These are phyloP conservation scores for Psophia crepitans DNA, from an alignment of 2,113 vertebrate species.

Conservation along the genomic window DNA sequence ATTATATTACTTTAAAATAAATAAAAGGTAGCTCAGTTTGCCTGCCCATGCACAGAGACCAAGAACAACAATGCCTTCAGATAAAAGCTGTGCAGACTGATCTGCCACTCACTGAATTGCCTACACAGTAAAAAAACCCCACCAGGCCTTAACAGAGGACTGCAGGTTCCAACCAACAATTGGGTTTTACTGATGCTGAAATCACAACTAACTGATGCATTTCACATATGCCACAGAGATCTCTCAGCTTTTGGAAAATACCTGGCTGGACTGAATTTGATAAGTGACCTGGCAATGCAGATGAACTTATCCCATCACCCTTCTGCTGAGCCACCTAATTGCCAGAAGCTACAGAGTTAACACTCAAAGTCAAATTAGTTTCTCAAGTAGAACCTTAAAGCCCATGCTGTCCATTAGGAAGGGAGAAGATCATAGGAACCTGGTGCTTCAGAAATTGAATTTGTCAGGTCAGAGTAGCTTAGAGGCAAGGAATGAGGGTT, in stretches of 20 bases:
- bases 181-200: not conserved
- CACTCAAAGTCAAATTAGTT: not conserved
- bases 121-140: not conserved
- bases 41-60: not conserved
- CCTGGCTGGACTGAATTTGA: not conserved
- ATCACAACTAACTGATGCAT: not conserved
- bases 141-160: not conserved
- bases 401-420: not conserved
- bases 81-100: not conserved
- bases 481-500: not conserved
- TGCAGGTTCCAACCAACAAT: not conserved
- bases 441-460: not conserved
- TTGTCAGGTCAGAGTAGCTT: not conserved
- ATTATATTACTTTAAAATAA: not conserved
- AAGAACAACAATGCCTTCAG: not conserved
- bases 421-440: not conserved
- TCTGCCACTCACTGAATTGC: not conserved
- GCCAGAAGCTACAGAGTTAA: not conserved
- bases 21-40: not conserved
- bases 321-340: not conserved
- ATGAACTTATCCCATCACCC: not conserved
- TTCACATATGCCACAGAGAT: not conserved
- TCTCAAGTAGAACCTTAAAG: not conserved
- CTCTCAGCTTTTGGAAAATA: not conserved
- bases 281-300: not conserved